Percentiles rank a stretch among this genome's conserved stretches.
Conservation (phyloP, 2,888 invertebrate genomes). For the Spodoptera exigua region DNA sequence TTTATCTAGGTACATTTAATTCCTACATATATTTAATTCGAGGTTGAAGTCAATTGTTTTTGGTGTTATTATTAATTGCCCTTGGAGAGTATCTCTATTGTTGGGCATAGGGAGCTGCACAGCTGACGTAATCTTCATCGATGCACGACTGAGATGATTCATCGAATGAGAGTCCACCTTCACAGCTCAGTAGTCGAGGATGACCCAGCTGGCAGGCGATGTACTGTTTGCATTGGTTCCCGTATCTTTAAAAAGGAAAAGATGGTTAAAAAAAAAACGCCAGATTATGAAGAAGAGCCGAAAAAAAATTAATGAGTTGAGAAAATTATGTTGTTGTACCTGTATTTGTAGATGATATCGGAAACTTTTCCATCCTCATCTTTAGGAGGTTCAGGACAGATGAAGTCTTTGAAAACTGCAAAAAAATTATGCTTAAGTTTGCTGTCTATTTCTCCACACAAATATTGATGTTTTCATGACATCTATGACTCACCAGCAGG, state of each 20-base stretch:
- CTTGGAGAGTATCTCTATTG: background rate
- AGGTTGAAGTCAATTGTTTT: too few relatives aligned
- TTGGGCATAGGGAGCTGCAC: conserved; percentile 12
- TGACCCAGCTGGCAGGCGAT: conserved; percentile 73
- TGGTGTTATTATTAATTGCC: too few relatives aligned
- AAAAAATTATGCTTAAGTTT: conserved; percentile 13
- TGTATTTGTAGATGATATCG: conserved; percentile 66
- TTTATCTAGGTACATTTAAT: too few relatives aligned
- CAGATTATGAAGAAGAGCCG: too few relatives aligned
- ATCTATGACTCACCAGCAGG: conserved; percentile 68
- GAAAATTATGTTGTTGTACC: conserved; percentile 53
- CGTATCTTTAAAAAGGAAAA: conserved; percentile 62
- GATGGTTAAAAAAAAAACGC: background rate
- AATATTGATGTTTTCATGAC: too few relatives aligned
- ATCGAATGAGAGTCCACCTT: conserved; percentile 72
- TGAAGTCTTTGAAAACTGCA: conserved; percentile 68
- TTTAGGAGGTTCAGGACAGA: conserved; percentile 64
- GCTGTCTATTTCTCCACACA: too few relatives aligned
- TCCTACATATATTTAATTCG: too few relatives aligned
- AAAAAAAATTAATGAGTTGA: too few relatives aligned
- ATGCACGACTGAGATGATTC: conserved; percentile 67
- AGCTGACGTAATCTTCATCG: conserved; percentile 50
- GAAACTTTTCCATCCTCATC: conserved; percentile 58
- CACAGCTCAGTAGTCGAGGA: conserved; percentile 76
- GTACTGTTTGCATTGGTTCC: conserved; percentile 69